Evolutionary conservation across 2,113 vertebrate genomes (phyloP).

Genomic region (Tragelaphus scriptus): DNA sequence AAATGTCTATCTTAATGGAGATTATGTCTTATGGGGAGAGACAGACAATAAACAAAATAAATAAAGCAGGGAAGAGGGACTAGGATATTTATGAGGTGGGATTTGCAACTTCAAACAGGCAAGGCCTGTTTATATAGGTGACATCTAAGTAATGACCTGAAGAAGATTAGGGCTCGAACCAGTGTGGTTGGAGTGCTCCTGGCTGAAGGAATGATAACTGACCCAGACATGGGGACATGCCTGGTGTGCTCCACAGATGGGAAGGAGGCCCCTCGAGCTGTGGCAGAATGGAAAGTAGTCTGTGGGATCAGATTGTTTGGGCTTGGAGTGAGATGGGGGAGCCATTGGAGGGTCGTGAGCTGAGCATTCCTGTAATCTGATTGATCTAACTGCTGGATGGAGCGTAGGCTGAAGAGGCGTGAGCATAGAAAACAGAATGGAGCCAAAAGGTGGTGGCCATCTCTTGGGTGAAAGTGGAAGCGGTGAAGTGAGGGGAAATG

Average conservation of each 20-base stretch:
- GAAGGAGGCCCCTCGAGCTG: background rate
- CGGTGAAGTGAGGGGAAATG: background rate
- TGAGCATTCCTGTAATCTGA: background rate
- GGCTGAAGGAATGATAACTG: background rate
- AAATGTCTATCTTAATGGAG: slow-evolving; percentile 39
- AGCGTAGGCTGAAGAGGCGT: background rate
- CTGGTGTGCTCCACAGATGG: background rate
- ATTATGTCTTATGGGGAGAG: slow-evolving; percentile 9
- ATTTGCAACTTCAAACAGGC: background rate
- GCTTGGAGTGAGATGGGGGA: background rate
- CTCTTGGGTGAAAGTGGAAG: background rate
- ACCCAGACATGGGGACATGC: background rate
- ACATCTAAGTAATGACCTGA: background rate
- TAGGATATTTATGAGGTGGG: background rate
- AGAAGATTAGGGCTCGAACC: background rate
- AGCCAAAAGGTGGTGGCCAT: background rate
- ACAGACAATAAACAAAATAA: slow-evolving; percentile 27
- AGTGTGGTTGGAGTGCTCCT: background rate
- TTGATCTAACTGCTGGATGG: background rate
- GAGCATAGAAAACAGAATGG: background rate
- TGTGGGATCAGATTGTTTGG: background rate
- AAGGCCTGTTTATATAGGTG: slow-evolving; percentile 17
- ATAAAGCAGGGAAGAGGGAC: background rate
- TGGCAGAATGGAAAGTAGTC: background rate
- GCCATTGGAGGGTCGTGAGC: background rate